Percentiles rank a stretch among this genome's conserved stretches.
These are phyloP conservation scores for Lutraria lutraria DNA, from an alignment of 2,888 invertebrate genomes.

Conservation along the genomic window DNA sequence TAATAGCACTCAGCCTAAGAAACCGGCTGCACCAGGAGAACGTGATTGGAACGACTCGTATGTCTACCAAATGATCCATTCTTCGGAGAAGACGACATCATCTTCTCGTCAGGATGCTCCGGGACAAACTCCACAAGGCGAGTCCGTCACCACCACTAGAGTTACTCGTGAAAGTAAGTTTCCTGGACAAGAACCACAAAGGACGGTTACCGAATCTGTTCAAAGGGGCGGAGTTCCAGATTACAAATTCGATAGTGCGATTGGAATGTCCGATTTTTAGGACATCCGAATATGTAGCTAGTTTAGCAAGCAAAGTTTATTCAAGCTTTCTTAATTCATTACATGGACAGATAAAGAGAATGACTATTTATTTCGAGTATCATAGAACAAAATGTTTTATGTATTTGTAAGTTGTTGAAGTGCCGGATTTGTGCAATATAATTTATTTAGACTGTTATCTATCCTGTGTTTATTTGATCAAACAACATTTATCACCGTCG, in stretches of 20 bases:
- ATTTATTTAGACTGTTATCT: conserved; percentile 16
- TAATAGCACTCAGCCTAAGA: conserved; percentile 30
- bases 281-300: conserved; percentile 39
- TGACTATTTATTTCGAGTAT: conserved; percentile 35
- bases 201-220: conserved; percentile 64
- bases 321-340: conserved; percentile 33
- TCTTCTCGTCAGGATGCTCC: conserved; percentile 44
- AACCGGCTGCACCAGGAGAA: conserved; percentile 55
- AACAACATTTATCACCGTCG: background rate
- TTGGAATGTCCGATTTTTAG: conserved; percentile 68
- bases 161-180: conserved; percentile 55
- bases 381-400: background rate
- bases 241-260: conserved; percentile 52
- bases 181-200: conserved; percentile 67
- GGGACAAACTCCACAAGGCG: conserved; percentile 55
- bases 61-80: conserved; percentile 68
- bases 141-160: conserved; percentile 59
- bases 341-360: conserved; percentile 21
- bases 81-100: conserved; percentile 54
- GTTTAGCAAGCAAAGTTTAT: conserved; percentile 26
- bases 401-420: conserved; percentile 31
- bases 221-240: conserved; percentile 47
- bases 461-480: background rate
- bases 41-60: conserved; percentile 67
- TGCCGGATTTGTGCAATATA: conserved; percentile 61